Percentiles rank a stretch among this genome's conserved stretches.
Evolutionary conservation across 2,888 invertebrate species (phyloP).

Genomic region (Lasioglossum malachurum): DNA sequence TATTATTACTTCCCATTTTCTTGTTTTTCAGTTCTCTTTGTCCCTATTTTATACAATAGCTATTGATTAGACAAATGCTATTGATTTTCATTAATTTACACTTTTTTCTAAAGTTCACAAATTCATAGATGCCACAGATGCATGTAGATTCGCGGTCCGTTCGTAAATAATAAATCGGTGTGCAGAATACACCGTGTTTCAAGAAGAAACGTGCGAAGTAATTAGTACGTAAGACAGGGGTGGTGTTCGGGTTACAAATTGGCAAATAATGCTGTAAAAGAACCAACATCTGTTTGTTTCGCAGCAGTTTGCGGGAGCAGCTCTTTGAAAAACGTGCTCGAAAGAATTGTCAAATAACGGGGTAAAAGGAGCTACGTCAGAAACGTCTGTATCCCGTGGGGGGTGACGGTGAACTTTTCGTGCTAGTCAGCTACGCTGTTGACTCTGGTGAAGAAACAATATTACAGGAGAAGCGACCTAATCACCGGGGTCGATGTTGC

Average conservation of each 20-base stretch:
- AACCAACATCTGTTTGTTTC: background rate
- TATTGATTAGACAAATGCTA: too few species aligned
- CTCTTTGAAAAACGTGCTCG: background rate
- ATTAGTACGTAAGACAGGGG: too few species aligned
- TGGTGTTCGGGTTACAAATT: background rate
- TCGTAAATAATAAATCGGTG: too few species aligned
- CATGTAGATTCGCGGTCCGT: too few species aligned
- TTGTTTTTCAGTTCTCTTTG: too few species aligned
- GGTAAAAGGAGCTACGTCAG: background rate
- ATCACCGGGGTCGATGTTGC: background rate
- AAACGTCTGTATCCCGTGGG: background rate
- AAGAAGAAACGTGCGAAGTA: too few species aligned
- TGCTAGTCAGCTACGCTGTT: background rate
- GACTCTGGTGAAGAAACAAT: background rate
- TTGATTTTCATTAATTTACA: too few species aligned
- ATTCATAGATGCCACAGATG: too few species aligned
- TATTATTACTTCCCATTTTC: background rate
- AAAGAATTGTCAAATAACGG: background rate
- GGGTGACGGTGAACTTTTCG: background rate
- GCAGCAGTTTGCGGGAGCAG: background rate
- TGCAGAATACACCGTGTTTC: too few species aligned
- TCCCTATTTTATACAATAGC: background rate
- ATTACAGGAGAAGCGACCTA: slow-evolving; percentile 1
- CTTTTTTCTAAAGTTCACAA: too few species aligned
- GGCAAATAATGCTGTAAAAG: background rate